These are phyloP conservation scores for Manis pentadactyla DNA, from an alignment of 2,797 vertebrate genomes.

Conservation along the genomic window DNA sequence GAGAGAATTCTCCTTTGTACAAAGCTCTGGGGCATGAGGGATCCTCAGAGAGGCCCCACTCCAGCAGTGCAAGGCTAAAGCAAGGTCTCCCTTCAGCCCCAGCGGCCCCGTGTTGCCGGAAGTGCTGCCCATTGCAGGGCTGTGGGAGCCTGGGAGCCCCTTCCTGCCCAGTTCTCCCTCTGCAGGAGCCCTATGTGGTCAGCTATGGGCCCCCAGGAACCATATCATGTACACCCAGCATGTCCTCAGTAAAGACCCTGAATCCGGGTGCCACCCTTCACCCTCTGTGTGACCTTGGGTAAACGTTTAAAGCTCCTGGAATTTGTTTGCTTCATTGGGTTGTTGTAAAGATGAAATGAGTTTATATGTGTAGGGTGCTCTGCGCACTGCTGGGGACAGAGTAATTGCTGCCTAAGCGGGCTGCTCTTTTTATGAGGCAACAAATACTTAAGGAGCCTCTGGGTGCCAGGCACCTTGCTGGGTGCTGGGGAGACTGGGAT, in stretches of 20 bases:
- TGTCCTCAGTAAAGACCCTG: background rate
- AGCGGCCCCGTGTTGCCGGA: background rate
- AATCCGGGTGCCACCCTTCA: background rate
- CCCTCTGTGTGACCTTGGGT: background rate
- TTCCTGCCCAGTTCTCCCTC: background rate
- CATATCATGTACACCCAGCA: background rate
- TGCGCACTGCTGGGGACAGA: background rate
- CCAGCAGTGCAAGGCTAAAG: background rate
- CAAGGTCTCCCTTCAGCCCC: background rate
- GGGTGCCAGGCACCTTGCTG: accelerated
- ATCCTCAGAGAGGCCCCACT: background rate
- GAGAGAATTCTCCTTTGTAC: background rate
- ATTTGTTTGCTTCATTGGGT: background rate
- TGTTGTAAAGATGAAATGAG: background rate
- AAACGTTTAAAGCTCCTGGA: background rate
- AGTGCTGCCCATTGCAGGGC: background rate
- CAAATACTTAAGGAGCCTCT: background rate
- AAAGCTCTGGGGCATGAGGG: background rate
- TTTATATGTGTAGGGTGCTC: background rate
- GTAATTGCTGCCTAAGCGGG: background rate
- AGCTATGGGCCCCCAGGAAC: background rate
- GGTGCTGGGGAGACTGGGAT: background rate
- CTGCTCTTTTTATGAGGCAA: background rate
- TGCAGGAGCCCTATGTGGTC: background rate
- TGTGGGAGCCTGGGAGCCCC: background rate